Evolutionary conservation across 2,888 invertebrate genomes (phyloP).

Genomic region (Stomorhina lunata): DNA sequence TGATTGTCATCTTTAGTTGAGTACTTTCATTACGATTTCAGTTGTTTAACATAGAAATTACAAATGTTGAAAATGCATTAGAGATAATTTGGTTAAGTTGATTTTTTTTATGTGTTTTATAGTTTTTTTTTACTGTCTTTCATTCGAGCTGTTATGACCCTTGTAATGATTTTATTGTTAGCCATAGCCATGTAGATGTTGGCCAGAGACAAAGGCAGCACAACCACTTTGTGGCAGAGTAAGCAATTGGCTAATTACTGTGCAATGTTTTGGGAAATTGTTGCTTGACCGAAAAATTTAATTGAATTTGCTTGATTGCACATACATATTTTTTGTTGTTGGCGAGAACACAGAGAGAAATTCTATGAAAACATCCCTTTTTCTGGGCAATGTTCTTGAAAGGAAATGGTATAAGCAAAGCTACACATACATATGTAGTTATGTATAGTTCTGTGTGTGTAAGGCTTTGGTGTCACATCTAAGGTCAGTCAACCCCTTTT

Average conservation of each 20-base stretch:
- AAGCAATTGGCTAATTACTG: slow-evolving; percentile 76
- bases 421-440: neutral
- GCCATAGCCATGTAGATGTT: slow-evolving; percentile 13
- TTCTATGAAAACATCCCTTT: neutral
- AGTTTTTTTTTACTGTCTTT: neutral
- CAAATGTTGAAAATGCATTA: slow-evolving; percentile 34
- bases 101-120: neutral
- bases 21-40: neutral
- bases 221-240: slow-evolving; percentile 54
- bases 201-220: slow-evolving; percentile 1
- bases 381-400: neutral
- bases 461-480: neutral
- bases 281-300: slow-evolving; percentile 72
- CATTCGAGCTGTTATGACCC: slow-evolving; percentile 36
- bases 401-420: neutral
- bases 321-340: slow-evolving; percentile 41
- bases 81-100: neutral
- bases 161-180: slow-evolving; percentile 53
- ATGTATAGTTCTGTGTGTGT: neutral
- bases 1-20: neutral
- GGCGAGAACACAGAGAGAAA: neutral
- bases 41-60: slow-evolving; percentile 33
- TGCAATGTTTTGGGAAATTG: slow-evolving; percentile 76
- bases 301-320: slow-evolving; percentile 73
- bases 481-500: slow-evolving; percentile 54